These are phyloP conservation scores for Chunga burmeisteri DNA, from an alignment of 2,113 vertebrate genomes.

Conservation along the genomic window DNA sequence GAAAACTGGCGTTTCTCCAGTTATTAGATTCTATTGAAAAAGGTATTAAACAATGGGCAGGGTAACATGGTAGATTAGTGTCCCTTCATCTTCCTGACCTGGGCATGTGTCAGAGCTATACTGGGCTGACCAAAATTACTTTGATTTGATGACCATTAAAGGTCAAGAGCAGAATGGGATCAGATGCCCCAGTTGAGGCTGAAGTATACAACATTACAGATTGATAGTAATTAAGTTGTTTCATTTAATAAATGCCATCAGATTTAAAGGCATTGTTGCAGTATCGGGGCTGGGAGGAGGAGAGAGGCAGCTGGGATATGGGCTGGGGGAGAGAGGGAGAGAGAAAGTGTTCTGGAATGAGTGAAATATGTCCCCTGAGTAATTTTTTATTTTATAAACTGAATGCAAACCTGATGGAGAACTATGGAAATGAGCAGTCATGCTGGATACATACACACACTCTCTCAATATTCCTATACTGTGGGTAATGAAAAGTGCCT, in stretches of 20 bases:
- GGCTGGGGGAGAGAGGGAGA: neutral
- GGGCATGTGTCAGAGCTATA: conserved; percentile 67
- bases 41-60: conserved; percentile 71
- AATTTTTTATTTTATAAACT: conserved; percentile 72
- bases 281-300: neutral
- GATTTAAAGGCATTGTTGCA: conserved; percentile 63
- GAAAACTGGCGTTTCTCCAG: conserved; percentile 71
- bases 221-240: conserved; percentile 77
- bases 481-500: conserved; percentile 73
- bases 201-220: conserved; percentile 69
- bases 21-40: conserved; percentile 73
- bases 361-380: conserved; percentile 62
- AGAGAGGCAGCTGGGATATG: neutral
- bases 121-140: conserved; percentile 72
- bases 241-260: conserved; percentile 72
- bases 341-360: conserved; percentile 64
- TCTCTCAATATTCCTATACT: conserved; percentile 59
- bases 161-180: conserved; percentile 74
- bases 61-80: conserved; percentile 61
- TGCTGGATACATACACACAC: conserved; percentile 54
- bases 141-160: conserved; percentile 75
- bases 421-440: conserved; percentile 70
- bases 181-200: conserved; percentile 50
- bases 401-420: conserved; percentile 71
- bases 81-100: conserved; percentile 74